These are phyloP conservation scores for Yasuhikotakia modesta DNA, from an alignment of 2,797 vertebrate genomes.

Conservation along the genomic window DNA sequence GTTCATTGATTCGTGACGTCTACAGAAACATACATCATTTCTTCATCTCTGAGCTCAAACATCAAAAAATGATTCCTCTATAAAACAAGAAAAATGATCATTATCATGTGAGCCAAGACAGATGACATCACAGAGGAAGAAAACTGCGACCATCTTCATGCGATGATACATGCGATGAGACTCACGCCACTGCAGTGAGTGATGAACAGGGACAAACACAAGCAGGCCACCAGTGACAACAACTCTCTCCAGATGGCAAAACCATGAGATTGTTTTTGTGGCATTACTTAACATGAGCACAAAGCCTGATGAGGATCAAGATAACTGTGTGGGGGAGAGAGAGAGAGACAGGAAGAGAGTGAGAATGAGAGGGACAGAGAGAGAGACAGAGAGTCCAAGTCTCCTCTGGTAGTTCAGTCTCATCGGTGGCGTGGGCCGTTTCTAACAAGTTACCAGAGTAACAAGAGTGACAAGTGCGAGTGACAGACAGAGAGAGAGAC, in stretches of 20 bases:
- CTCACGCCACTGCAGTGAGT: neutral
- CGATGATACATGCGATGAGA: neutral
- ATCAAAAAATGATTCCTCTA: neutral
- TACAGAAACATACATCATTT: no score
- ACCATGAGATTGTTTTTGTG: no score
- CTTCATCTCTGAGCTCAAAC: neutral
- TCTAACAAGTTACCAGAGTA: no score
- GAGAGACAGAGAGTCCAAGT: neutral
- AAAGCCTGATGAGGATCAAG: neutral
- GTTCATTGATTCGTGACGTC: no score
- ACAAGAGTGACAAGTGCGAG: no score
- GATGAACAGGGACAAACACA: neutral
- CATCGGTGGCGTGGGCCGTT: no score
- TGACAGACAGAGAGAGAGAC: neutral
- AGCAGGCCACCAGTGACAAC: neutral
- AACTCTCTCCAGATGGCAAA: conserved; percentile 1
- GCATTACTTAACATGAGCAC: neutral
- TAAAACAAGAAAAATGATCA: neutral
- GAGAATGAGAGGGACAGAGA: no score
- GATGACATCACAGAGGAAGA: neutral
- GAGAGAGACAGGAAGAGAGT: neutral
- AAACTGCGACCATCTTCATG: neutral
- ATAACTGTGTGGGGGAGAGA: neutral
- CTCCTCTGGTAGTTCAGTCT: neutral
- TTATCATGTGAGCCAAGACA: neutral